A percentile compares a stretch with the other conserved stretches of the same genome.
These are phyloP conservation scores for Phodopus roborovskii DNA, from an alignment of 2,113 vertebrate species.

Conservation along the genomic window DNA sequence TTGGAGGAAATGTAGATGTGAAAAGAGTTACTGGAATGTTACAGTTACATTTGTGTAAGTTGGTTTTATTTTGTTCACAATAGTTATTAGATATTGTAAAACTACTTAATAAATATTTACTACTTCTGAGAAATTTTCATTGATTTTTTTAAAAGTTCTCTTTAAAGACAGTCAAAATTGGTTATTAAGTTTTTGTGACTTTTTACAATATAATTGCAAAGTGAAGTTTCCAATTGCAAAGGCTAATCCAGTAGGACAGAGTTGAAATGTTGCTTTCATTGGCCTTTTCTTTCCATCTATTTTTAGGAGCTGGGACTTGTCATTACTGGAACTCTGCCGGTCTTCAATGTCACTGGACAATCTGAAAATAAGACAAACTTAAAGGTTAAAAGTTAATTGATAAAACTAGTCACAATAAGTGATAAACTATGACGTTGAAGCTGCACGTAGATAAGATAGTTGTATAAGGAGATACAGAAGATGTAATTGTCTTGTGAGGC, in stretches of 20 bases:
- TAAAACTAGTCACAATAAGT: constrained; percentile 72
- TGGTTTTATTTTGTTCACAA: neutral
- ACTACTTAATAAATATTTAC: neutral
- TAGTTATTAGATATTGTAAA: neutral
- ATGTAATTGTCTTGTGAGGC: constrained; percentile 25
- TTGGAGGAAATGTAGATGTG: neutral
- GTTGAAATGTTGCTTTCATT: constrained; percentile 39
- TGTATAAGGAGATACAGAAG: constrained; percentile 51
- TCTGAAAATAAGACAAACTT: constrained; percentile 81
- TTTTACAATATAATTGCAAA: constrained; percentile 39
- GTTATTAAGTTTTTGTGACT: neutral
- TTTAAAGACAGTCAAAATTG: neutral
- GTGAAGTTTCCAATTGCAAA: neutral
- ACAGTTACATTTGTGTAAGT: neutral
- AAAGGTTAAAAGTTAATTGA: constrained; percentile 83
- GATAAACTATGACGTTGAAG: constrained; percentile 56
- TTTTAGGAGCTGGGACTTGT: constrained; percentile 83
- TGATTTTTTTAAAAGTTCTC: neutral
- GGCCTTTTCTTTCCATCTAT: constrained; percentile 65
- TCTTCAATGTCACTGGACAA: constrained; percentile 82
- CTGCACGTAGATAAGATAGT: constrained; percentile 64
- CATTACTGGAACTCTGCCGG: constrained; percentile 84
- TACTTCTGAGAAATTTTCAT: neutral
- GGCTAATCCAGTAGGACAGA: neutral
- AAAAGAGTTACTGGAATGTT: neutral